Conservation (phyloP, 2,888 invertebrate genomes). For the Thecocarcelia acutangulata region DNA sequence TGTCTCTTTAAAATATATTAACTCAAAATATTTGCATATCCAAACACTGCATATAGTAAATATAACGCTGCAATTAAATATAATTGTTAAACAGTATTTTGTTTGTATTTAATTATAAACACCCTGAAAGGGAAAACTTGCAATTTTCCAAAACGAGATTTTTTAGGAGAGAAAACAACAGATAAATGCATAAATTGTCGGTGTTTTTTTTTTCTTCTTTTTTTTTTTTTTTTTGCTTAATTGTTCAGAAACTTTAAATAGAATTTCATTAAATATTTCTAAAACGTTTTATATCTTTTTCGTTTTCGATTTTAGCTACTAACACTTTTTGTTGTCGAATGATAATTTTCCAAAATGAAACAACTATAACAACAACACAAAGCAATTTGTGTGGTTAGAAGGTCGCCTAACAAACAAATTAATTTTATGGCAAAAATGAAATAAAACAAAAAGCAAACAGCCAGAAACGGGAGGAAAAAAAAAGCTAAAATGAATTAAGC, state of each 20-base stretch:
- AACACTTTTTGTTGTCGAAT: conserved; percentile 17
- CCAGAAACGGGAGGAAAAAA: conserved; percentile 17
- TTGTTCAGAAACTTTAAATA: conserved; percentile 45
- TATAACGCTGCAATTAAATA: too few species aligned
- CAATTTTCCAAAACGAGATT: neutral
- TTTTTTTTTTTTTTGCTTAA: conserved; percentile 7
- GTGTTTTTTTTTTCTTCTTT: neutral
- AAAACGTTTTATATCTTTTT: neutral
- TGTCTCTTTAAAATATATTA: too few species aligned
- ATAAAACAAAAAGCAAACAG: conserved; percentile 4
- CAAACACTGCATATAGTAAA: conserved; percentile 41
- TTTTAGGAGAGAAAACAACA: conserved; percentile 1
- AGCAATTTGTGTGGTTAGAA: conserved; percentile 67
- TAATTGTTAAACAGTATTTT: conserved; percentile 53
- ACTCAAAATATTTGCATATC: conserved; percentile 3
- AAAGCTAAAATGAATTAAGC: conserved; percentile 52
- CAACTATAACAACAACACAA: conserved; percentile 39
- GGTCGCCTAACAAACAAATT: conserved; percentile 69
- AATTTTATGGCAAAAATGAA: conserved; percentile 60
- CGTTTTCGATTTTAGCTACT: neutral
- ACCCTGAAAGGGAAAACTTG: conserved; percentile 40
- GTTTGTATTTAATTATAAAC: conserved; percentile 53
- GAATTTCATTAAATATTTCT: conserved; percentile 59
- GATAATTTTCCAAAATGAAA: conserved; percentile 50
- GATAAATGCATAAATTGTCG: conserved; percentile 44